Conservation (phyloP, 2,113 vertebrate species). For the Struthidea cinerea region DNA sequence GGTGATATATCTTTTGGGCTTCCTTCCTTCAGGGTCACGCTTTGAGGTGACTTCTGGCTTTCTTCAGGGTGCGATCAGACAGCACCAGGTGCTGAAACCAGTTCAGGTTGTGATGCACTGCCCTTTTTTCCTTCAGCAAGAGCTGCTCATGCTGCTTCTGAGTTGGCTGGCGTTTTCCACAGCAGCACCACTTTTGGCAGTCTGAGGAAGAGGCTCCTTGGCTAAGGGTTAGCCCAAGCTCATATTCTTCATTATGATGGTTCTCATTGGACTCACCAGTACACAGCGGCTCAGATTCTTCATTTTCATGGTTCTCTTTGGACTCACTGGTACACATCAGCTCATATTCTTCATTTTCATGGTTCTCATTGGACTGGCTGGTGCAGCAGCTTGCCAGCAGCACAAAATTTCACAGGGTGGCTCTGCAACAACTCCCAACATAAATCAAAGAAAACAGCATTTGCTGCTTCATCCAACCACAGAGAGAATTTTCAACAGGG, state of each 20-base stretch:
- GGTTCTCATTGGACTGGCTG: background rate
- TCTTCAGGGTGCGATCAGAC: background rate
- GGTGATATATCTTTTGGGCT: background rate
- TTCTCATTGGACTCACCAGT: background rate
- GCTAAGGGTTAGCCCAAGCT: background rate
- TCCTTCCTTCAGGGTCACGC: background rate
- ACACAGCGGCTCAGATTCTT: background rate
- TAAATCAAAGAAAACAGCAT: background rate
- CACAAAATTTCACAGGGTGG: background rate
- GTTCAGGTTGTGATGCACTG: constrained; percentile 69
- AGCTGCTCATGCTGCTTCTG: constrained; percentile 67
- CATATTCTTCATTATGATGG: background rate
- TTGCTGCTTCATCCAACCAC: background rate
- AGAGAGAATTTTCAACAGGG: background rate
- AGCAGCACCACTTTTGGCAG: constrained; percentile 72
- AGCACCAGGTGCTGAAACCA: constrained; percentile 73
- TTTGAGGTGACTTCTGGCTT: background rate
- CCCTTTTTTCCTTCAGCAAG: constrained; percentile 66
- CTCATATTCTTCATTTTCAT: background rate
- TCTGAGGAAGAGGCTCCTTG: background rate
- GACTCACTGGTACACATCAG: background rate
- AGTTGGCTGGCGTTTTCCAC: constrained; percentile 44
- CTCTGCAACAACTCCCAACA: constrained; percentile 55
- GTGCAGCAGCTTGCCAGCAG: background rate
- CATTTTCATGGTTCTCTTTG: background rate